Conservation (phyloP, 2,113 vertebrate genomes). For the Cervus canadensis region DNA sequence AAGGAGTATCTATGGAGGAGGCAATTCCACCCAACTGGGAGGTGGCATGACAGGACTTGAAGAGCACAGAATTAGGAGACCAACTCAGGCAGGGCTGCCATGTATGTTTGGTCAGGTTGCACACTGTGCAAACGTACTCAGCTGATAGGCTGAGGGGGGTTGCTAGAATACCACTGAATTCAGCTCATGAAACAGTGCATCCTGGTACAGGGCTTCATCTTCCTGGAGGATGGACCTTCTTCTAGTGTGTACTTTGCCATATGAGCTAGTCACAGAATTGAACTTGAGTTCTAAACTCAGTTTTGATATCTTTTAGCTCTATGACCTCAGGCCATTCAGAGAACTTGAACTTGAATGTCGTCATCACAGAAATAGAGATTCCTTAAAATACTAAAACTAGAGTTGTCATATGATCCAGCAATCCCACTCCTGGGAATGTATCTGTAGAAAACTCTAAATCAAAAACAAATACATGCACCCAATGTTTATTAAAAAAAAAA, state of each 20-base stretch:
- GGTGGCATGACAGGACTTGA: neutral
- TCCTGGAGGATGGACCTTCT: neutral
- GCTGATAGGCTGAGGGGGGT: rapidly evolving
- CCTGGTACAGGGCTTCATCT: neutral
- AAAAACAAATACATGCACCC: neutral
- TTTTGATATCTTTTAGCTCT: neutral
- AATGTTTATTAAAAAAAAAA: neutral
- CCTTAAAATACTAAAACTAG: neutral
- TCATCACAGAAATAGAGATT: neutral
- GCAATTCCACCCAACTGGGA: neutral
- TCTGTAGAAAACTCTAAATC: neutral
- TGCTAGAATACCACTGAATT: neutral
- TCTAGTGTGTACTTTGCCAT: neutral
- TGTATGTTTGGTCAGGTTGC: neutral
- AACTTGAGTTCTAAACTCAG: neutral
- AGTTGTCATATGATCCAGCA: neutral
- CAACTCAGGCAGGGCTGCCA: neutral
- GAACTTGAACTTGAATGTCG: neutral
- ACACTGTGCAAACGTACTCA: neutral
- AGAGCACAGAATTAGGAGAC: neutral
- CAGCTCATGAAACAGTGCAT: neutral
- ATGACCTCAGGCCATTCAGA: neutral
- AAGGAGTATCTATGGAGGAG: too few species aligned
- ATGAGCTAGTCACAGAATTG: neutral
- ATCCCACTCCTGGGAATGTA: neutral